Evolutionary conservation across 2,888 invertebrate species (phyloP).

Genomic region (Cataglyphis cursor): DNA sequence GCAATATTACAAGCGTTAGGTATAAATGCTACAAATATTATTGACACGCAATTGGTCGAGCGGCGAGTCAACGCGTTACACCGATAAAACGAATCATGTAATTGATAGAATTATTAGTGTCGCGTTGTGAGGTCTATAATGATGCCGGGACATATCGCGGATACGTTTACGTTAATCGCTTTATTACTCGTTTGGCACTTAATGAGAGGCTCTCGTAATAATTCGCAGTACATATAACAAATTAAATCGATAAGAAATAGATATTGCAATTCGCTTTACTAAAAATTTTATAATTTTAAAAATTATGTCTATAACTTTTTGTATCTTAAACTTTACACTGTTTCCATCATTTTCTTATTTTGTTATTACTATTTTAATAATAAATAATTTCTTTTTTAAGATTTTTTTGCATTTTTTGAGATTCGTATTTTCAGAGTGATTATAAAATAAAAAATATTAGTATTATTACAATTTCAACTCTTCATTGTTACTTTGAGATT

Average conservation of each 20-base stretch:
- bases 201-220: constrained; percentile 7
- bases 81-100: constrained; percentile 58
- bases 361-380: background rate
- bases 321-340: background rate
- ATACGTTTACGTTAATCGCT: constrained; percentile 30
- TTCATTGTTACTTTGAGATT: background rate
- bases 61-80: constrained; percentile 57
- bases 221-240: background rate
- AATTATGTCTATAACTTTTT: background rate
- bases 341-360: background rate
- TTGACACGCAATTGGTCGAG: constrained; percentile 57
- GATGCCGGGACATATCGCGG: constrained; percentile 39
- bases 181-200: constrained; percentile 44
- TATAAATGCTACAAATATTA: constrained; percentile 59
- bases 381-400: background rate
- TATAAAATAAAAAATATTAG: background rate
- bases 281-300: background rate
- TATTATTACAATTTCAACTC: background rate
- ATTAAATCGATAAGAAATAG: constrained; percentile 15
- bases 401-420: background rate
- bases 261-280: background rate
- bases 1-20: constrained; percentile 57
- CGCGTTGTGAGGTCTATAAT: constrained; percentile 54
- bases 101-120: constrained; percentile 59
- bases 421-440: background rate